A percentile compares a stretch with the other conserved stretches of the same genome.
Evolutionary conservation across 92 coral and sea anemone genomes (phyloP).

Genomic region (Porites rus): DNA sequence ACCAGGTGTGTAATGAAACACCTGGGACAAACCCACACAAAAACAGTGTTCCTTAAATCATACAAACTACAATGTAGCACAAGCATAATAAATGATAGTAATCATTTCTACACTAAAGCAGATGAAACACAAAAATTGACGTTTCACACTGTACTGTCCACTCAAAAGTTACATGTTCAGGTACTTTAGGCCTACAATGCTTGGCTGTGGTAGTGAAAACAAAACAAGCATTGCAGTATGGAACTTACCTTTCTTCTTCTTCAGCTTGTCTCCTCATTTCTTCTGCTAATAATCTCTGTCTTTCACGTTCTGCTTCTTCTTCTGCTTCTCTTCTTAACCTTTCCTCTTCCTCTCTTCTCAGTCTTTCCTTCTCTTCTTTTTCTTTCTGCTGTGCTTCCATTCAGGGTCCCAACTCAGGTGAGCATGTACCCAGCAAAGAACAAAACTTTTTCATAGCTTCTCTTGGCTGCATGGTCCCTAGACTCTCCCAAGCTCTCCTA

Average conservation of each 20-base stretch:
- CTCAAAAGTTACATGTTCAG: too few species aligned
- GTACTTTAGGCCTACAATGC: neutral
- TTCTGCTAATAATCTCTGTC: constrained; percentile 79
- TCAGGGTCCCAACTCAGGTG: constrained; percentile 95
- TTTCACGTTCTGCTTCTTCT: constrained; percentile 93
- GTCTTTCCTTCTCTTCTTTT: constrained; percentile 82
- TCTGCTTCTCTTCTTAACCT: constrained; percentile 73
- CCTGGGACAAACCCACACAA: too few species aligned
- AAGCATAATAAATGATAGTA: too few species aligned
- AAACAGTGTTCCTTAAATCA: too few species aligned
- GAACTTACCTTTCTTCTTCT: constrained; percentile 82
- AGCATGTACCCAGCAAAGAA: constrained; percentile 84
- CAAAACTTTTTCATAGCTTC: constrained; percentile 98
- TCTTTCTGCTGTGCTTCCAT: constrained; percentile 97
- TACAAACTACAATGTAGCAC: too few species aligned
- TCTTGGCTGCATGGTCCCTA: constrained; percentile 86
- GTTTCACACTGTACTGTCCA: too few species aligned
- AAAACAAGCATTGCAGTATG: neutral
- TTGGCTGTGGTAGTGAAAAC: neutral
- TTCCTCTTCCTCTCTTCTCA: constrained; percentile 86
- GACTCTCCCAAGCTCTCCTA: constrained; percentile 98
- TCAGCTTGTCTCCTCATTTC: constrained; percentile 79
- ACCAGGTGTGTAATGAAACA: too few species aligned
- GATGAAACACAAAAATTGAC: too few species aligned
- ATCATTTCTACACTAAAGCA: too few species aligned